These are phyloP conservation scores for Rallus crepitans DNA, from an alignment of 2,797 vertebrate species.

Conservation along the genomic window DNA sequence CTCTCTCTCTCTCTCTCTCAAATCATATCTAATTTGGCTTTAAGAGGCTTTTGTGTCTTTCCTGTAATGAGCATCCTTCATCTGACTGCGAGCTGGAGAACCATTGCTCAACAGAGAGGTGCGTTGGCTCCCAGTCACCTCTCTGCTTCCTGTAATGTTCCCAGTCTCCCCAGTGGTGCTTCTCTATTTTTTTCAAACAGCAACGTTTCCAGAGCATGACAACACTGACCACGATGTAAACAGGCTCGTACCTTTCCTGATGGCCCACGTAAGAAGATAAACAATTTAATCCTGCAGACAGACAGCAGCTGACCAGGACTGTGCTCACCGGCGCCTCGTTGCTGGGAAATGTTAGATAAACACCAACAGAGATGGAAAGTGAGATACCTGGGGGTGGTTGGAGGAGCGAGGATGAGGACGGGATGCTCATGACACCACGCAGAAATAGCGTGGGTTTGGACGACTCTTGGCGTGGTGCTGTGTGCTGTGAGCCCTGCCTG, in stretches of 20 bases:
- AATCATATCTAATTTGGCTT: not conserved
- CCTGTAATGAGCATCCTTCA: not conserved
- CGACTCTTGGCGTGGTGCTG: not conserved
- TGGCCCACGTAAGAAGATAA: not conserved
- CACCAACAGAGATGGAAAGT: not conserved
- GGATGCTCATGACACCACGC: not conserved
- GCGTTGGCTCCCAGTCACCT: not conserved
- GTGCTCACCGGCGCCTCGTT: not conserved
- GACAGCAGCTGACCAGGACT: not conserved
- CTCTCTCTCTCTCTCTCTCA: not conserved
- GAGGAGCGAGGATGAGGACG: not conserved
- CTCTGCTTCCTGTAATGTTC: not conserved
- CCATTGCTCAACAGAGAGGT: not conserved
- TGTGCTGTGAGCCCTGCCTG: not conserved
- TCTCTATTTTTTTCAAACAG: not conserved
- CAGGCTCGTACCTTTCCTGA: not conserved
- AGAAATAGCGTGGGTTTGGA: not conserved
- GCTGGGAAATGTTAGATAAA: not conserved
- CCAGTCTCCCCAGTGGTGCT: not conserved
- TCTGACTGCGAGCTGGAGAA: not conserved
- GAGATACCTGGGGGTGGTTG: not conserved
- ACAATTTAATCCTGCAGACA: conserved; percentile 18
- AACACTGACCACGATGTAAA: not conserved
- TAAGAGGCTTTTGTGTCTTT: not conserved
- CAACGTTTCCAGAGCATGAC: not conserved